Percentiles rank a stretch among this genome's conserved stretches.
Evolutionary conservation across 2,888 invertebrate genomes (phyloP).

Genomic region (Dynastes tityus): DNA sequence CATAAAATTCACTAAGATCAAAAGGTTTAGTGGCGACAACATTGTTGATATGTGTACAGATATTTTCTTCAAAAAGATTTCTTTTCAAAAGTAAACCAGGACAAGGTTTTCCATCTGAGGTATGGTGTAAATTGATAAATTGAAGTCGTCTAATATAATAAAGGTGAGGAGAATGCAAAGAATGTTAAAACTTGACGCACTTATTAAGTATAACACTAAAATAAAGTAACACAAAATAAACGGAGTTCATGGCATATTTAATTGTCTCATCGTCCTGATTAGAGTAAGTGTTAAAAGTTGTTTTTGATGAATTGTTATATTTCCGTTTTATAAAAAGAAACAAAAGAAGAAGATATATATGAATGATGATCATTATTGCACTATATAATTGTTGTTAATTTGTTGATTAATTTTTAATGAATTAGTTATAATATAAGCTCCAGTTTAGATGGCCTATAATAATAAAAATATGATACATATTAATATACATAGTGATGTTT

Average conservation of each 20-base stretch:
- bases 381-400: slow-evolving; percentile 47
- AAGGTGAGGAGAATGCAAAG: not conserved
- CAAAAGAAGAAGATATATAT: slow-evolving; percentile 18
- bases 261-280: slow-evolving; percentile 28
- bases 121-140: too few relatives aligned
- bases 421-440: slow-evolving; percentile 51
- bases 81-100: too few relatives aligned
- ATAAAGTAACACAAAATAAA: not conserved
- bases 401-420: slow-evolving; percentile 52
- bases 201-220: slow-evolving; percentile 20
- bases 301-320: slow-evolving; percentile 31
- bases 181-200: not conserved
- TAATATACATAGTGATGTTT: slow-evolving; percentile 49
- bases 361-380: slow-evolving; percentile 44
- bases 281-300: slow-evolving; percentile 38
- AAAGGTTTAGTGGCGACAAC: too few relatives aligned
- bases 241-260: slow-evolving; percentile 16
- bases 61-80: too few relatives aligned
- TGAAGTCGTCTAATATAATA: too few relatives aligned
- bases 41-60: too few relatives aligned
- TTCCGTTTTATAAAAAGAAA: slow-evolving; percentile 36
- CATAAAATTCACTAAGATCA: too few relatives aligned
- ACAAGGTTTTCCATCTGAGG: too few relatives aligned
- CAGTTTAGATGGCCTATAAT: slow-evolving; percentile 51
- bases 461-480: slow-evolving; percentile 37